These are phyloP conservation scores for Crossocerus cetratus DNA, from an alignment of 2,888 invertebrate genomes.

Conservation along the genomic window DNA sequence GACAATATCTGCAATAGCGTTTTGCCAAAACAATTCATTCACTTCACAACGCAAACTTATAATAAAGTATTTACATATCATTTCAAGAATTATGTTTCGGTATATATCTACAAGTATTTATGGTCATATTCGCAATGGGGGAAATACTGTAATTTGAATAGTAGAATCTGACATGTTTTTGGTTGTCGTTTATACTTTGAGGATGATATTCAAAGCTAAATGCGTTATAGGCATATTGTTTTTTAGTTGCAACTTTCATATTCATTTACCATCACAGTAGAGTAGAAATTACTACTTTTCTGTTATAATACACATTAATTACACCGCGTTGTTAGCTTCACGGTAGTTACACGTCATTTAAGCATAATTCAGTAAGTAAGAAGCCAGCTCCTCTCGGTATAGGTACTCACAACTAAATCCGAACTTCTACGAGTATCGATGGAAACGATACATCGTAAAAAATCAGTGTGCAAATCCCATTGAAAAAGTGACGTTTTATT, in stretches of 20 bases:
- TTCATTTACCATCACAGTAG: not conserved
- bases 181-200: not conserved
- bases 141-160: no score
- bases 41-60: constrained; percentile 46
- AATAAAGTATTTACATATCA: constrained; percentile 61
- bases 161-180: no score
- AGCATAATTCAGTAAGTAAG: constrained; percentile 35
- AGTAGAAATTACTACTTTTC: constrained; percentile 29
- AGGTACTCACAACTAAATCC: constrained; percentile 1
- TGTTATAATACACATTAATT: constrained; percentile 36
- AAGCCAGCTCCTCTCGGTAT: constrained; percentile 46
- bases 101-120: not conserved
- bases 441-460: constrained; percentile 27
- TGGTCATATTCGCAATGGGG: no score
- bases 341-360: constrained; percentile 17
- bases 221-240: not conserved
- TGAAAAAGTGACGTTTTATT: not conserved
- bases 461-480: constrained; percentile 11
- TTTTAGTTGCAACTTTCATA: not conserved
- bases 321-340: constrained; percentile 29
- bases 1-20: constrained; percentile 10
- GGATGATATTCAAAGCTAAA: not conserved
- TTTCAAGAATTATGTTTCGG: constrained; percentile 2
- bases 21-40: constrained; percentile 4
- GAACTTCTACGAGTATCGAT: constrained; percentile 18